Percentiles rank a stretch among this genome's conserved stretches.
phyloP scores from a whole-genome alignment of 2,888 invertebrate species.

The Pristionchus japonicus region DNA sequence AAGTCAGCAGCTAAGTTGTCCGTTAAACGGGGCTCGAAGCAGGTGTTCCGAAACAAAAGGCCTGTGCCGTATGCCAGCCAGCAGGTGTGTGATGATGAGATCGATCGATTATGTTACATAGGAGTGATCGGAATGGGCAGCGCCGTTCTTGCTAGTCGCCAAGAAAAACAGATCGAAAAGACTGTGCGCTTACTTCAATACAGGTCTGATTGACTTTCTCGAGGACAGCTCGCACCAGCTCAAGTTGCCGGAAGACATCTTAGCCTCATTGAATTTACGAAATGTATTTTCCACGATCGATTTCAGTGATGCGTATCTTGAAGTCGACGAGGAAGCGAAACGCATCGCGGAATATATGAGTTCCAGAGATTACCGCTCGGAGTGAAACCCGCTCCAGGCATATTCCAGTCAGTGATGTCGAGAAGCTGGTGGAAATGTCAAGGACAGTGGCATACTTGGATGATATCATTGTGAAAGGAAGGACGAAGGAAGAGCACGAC shows the following conservation, averaged over 20 bases:
- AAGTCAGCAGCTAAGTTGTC: not conserved
- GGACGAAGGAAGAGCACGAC: slow-evolving; percentile 51
- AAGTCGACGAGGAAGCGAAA: not conserved
- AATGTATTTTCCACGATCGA: not conserved
- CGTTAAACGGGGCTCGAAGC: not conserved
- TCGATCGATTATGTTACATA: not conserved
- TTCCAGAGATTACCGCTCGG: slow-evolving; percentile 51
- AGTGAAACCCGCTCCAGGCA: slow-evolving; percentile 46
- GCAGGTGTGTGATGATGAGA: not conserved
- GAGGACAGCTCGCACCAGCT: not conserved
- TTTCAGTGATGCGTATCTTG: no score
- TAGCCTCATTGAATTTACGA: no score
- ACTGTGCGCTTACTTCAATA: not conserved
- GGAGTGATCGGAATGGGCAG: slow-evolving; percentile 21
- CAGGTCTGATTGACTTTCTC: not conserved
- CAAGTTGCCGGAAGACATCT: not conserved
- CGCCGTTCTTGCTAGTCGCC: not conserved
- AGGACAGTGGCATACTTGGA: slow-evolving; percentile 56
- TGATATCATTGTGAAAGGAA: slow-evolving; percentile 58
- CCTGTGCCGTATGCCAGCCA: slow-evolving; percentile 1
- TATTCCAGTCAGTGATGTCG: slow-evolving; percentile 59
- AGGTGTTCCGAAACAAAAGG: not conserved
- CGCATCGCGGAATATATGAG: slow-evolving; percentile 43
- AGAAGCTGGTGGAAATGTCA: slow-evolving; percentile 57
- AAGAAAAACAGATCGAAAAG: not conserved